Percentiles rank a stretch among this genome's conserved stretches.
Conservation (phyloP, 2,113 vertebrate genomes). For the Eudyptes chrysolophus region DNA sequence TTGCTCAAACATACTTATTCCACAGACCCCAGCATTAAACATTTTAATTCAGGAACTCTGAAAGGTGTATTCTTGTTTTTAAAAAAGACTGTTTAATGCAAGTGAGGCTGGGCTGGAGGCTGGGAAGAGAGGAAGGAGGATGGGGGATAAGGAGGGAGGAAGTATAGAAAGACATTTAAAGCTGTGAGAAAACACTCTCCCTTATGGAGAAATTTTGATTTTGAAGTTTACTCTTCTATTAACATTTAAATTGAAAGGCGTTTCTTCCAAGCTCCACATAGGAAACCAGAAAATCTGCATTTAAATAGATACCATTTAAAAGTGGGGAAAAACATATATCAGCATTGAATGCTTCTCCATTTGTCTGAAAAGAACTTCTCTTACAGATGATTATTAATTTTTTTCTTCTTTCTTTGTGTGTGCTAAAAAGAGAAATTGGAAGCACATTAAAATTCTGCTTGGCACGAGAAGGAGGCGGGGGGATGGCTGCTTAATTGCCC, state of each 20-base stretch:
- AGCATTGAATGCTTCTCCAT: slow-evolving; percentile 51
- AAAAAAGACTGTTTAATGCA: background rate
- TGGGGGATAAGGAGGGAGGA: background rate
- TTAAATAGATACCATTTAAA: slow-evolving; percentile 77
- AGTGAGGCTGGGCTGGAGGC: background rate
- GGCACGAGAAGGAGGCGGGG: background rate
- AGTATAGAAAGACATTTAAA: slow-evolving; percentile 52
- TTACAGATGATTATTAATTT: slow-evolving; percentile 52
- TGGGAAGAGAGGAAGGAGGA: background rate
- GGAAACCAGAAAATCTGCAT: slow-evolving; percentile 74
- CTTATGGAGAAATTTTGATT: slow-evolving; percentile 55
- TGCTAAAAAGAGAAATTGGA: slow-evolving; percentile 50
- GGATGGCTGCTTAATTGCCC: background rate
- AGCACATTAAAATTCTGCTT: slow-evolving; percentile 57
- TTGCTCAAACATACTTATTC: background rate
- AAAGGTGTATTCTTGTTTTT: slow-evolving; percentile 39
- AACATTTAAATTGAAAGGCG: slow-evolving; percentile 81
- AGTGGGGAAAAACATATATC: slow-evolving; percentile 37
- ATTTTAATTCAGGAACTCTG: slow-evolving; percentile 39
- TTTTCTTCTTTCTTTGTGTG: slow-evolving; percentile 20
- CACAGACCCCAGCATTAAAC: background rate
- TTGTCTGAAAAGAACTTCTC: slow-evolving; percentile 66
- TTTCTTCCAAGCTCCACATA: slow-evolving; percentile 58
- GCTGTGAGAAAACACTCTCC: slow-evolving; percentile 41
- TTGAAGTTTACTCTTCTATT: slow-evolving; percentile 78